Evolutionary conservation across 1,140 invertebrate genomes (phyloP).

Genomic region (Formica selysi): DNA sequence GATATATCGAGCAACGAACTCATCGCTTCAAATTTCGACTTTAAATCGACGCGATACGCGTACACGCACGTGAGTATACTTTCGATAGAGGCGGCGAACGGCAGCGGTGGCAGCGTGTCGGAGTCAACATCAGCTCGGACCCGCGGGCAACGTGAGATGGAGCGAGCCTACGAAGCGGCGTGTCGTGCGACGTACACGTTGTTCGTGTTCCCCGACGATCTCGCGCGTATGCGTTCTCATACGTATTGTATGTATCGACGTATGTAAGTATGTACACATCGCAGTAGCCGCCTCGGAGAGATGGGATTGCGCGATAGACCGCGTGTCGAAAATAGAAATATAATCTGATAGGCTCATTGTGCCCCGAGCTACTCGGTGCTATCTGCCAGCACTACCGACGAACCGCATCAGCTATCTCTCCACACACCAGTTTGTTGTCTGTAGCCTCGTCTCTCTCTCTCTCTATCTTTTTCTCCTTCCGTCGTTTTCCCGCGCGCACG

Average conservation of each 20-base stretch:
- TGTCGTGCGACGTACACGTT: conserved; percentile 7
- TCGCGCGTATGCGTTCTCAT: conserved; percentile 35
- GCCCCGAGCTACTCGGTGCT: conserved; percentile 82
- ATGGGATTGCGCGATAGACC: conserved; percentile 85
- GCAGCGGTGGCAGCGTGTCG: conserved; percentile 51
- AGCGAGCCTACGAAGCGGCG: conserved; percentile 43
- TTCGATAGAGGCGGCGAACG: conserved; percentile 33
- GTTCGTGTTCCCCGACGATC: conserved; percentile 56
- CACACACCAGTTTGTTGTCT: conserved; percentile 49
- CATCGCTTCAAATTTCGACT: background rate
- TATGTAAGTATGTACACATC: conserved; percentile 61
- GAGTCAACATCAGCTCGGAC: conserved; percentile 5
- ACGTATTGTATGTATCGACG: conserved; percentile 46
- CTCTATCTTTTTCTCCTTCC: conserved; percentile 24
- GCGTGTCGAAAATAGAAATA: conserved; percentile 87
- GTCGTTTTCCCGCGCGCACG: background rate
- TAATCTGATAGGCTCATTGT: conserved; percentile 87
- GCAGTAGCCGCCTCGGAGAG: conserved; percentile 82
- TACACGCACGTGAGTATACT: conserved; percentile 25
- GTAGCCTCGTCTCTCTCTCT: conserved; percentile 44
- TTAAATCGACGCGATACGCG: background rate
- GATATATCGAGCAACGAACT: conserved; percentile 5
- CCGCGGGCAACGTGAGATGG: conserved; percentile 60
- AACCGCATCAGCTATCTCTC: conserved; percentile 68
- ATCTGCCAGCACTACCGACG: conserved; percentile 81